A percentile compares a stretch with the other conserved stretches of the same genome.
These are phyloP conservation scores for Channa maculata DNA, from an alignment of 2,113 vertebrate genomes.

Conservation along the genomic window DNA sequence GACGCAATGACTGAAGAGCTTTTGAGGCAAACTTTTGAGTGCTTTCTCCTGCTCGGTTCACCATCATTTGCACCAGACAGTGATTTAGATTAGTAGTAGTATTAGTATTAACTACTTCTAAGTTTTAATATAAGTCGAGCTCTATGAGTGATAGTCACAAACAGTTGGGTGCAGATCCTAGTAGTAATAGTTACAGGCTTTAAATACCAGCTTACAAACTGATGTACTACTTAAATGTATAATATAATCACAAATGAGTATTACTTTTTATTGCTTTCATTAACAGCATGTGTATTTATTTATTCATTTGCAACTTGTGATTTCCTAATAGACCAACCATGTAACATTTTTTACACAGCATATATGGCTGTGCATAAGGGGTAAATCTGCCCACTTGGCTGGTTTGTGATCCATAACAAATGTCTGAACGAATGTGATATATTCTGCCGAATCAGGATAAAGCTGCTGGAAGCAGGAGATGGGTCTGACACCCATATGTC, in stretches of 20 bases:
- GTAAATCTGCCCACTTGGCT: slow-evolving; percentile 50
- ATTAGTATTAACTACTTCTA: not conserved
- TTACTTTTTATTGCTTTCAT: not conserved
- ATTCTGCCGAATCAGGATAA: slow-evolving; percentile 57
- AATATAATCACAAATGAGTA: too few relatives aligned
- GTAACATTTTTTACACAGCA: slow-evolving; percentile 24
- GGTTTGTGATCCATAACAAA: slow-evolving; percentile 62
- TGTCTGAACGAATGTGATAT: slow-evolving; percentile 40
- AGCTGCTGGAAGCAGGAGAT: slow-evolving; percentile 44
- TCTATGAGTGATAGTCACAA: too few relatives aligned
- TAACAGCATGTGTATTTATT: not conserved
- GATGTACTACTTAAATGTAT: too few relatives aligned
- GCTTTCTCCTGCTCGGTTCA: not conserved
- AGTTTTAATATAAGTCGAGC: not conserved
- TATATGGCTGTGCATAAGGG: slow-evolving; percentile 5
- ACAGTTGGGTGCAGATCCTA: too few relatives aligned
- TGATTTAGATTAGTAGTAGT: too few relatives aligned
- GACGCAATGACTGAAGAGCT: too few relatives aligned
- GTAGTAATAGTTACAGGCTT: too few relatives aligned
- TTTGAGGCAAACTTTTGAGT: too few relatives aligned
- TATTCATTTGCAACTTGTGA: slow-evolving; percentile 16
- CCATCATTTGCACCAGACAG: not conserved
- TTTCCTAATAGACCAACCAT: slow-evolving; percentile 3
- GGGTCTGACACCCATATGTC: slow-evolving; percentile 67
- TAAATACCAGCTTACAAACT: too few relatives aligned